Conservation (phyloP, 2,113 vertebrate species). For the Notarius quadriscutis region DNA sequence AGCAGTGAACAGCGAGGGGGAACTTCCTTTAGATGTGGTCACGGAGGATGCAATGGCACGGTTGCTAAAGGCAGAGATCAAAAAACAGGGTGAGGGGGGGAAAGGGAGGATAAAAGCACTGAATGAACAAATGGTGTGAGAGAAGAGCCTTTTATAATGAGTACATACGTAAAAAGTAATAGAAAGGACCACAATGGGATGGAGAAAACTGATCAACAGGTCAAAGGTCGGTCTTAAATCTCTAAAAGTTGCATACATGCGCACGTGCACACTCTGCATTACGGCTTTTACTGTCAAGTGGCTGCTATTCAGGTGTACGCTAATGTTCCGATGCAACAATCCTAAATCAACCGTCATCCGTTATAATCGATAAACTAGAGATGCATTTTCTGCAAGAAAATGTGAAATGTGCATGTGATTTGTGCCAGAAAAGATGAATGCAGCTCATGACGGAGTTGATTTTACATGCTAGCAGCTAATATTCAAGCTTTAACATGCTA, state of each 20-base stretch:
- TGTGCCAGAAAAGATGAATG: too few relatives aligned
- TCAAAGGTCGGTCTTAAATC: background rate
- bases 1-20: constrained; percentile 79
- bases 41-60: constrained; percentile 78
- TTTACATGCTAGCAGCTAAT: too few relatives aligned
- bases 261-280: background rate
- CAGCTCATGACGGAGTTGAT: too few relatives aligned
- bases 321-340: too few relatives aligned
- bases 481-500: too few relatives aligned
- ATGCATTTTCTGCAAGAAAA: too few relatives aligned
- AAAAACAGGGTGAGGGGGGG: constrained; percentile 74
- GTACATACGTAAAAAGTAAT: background rate
- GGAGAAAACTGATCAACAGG: background rate
- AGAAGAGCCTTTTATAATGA: background rate
- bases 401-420: too few relatives aligned
- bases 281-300: background rate
- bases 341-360: too few relatives aligned
- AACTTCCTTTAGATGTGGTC: constrained; percentile 79
- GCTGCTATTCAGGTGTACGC: background rate
- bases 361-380: too few relatives aligned
- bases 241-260: background rate
- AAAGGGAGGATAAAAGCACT: background rate
- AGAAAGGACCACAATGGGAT: background rate
- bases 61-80: constrained; percentile 77
- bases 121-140: background rate